phyloP scores from a whole-genome alignment of 1,140 invertebrate species.

The Lepeophtheirus salmonis region DNA sequence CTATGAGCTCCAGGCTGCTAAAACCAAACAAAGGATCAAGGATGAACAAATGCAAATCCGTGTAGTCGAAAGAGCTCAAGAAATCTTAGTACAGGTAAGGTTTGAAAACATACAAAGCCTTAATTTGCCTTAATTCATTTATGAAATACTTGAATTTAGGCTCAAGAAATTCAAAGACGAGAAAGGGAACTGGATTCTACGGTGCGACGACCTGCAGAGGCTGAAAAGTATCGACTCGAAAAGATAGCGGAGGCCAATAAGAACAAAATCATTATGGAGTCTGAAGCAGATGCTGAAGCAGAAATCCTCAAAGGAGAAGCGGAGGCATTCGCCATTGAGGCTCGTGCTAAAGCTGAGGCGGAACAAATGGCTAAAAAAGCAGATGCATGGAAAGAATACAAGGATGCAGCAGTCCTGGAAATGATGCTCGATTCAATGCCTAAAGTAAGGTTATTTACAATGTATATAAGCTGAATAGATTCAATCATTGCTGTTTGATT shows the following conservation, averaged over 20 bases:
- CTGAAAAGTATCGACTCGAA: slow-evolving; percentile 76
- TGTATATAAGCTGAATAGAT: neutral
- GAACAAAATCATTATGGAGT: slow-evolving; percentile 55
- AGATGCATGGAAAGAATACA: slow-evolving; percentile 86
- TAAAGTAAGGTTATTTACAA: slow-evolving; percentile 42
- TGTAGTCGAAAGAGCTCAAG: slow-evolving; percentile 75
- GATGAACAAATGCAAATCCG: slow-evolving; percentile 92
- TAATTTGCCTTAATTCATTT: no score
- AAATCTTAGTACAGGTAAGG: slow-evolving; percentile 73
- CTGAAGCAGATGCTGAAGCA: slow-evolving; percentile 83
- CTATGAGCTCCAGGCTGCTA: slow-evolving; percentile 79
- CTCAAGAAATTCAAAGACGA: slow-evolving; percentile 43
- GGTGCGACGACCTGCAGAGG: slow-evolving; percentile 71
- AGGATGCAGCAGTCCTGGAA: slow-evolving; percentile 86
- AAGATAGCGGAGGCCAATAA: slow-evolving; percentile 77
- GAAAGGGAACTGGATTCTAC: slow-evolving; percentile 77
- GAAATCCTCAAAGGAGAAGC: slow-evolving; percentile 61
- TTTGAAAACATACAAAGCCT: no score
- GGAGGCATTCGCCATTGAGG: slow-evolving; percentile 78
- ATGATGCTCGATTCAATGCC: slow-evolving; percentile 91
- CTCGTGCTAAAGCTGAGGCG: slow-evolving; percentile 72
- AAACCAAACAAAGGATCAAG: slow-evolving; percentile 85
- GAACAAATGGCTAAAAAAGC: slow-evolving; percentile 93
- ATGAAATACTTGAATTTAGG: no score
- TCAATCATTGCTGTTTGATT: slow-evolving; percentile 19